A percentile compares a stretch with the other conserved stretches of the same genome.
Evolutionary conservation across 2,113 vertebrate species (phyloP).

Genomic region (Falco punctatus): DNA sequence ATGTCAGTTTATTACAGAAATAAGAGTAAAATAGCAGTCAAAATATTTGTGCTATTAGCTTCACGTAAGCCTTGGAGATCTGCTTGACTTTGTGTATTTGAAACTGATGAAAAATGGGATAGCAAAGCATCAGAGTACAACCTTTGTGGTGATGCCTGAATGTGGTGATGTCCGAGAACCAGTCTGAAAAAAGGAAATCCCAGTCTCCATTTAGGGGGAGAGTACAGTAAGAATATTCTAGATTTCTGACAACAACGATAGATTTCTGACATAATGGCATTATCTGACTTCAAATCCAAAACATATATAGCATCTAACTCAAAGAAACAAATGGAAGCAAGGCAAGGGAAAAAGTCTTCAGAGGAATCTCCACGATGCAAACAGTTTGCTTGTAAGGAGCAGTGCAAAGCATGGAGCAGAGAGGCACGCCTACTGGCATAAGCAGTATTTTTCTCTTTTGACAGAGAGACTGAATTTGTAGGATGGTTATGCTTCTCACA

Average conservation of each 20-base stretch:
- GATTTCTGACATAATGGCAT: background rate
- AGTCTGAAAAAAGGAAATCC: background rate
- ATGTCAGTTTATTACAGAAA: background rate
- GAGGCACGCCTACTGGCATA: accelerated
- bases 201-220: background rate
- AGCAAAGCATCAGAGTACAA: background rate
- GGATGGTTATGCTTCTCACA: background rate
- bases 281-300: background rate
- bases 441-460: background rate
- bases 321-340: background rate
- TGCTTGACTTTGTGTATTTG: background rate
- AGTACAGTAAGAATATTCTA: background rate
- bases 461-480: background rate
- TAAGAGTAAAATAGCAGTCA: background rate
- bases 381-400: background rate
- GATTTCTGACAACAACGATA: background rate
- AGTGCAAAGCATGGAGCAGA: background rate
- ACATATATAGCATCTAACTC: background rate
- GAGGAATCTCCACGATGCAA: background rate
- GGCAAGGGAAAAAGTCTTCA: background rate
- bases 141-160: background rate
- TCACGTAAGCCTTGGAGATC: background rate
- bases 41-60: background rate
- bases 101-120: background rate
- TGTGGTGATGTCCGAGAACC: background rate